Evolutionary conservation across 1,140 invertebrate species (phyloP), one percentile per base, ranked within the genome.

Genomic region (Wiebesia pumilae): DNA sequence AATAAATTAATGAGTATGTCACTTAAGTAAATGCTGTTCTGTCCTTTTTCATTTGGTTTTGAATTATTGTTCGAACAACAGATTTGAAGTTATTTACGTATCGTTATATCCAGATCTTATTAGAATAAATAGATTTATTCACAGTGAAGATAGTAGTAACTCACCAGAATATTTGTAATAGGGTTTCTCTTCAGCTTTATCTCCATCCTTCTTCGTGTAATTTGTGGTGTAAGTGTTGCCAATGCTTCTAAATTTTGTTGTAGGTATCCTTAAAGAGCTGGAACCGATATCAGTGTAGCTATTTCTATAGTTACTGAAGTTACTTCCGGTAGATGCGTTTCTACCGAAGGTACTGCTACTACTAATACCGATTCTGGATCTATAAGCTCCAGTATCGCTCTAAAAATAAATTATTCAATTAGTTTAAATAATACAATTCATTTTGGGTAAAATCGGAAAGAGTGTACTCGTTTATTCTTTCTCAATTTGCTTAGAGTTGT

Each of bases 91-190:
- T n/a, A n/a, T n/a, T n/a, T n/a, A n/a, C n/a, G n/a, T n/a, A n/a
- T n/a, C n/a, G n/a, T n/a, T n/a, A n/a, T n/a, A n/a, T n/a, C n/a
- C n/a, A n/a, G n/a, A n/a, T n/a, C n/a, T n/a, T n/a, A n/a, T n/a
- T n/a, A n/a, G n/a, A n/a, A n/a, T n/a, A n/a, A n/a, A n/a, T n/a
- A n/a, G n/a, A n/a, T n/a, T n/a, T n/a, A n/a, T n/a, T 27, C 24
- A 62, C 9, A 30, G 38, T 9, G 47, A 84, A 24, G 27, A 24
- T 27, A 62, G 3, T 27, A 27, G 27, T 62, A 58, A 87, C 92
- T 91, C 69, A 93, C 92, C 86, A 67, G 90, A 89, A 89, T 90
- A 93, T 89, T 93, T 93, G 54, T 91, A 91, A 43, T 86, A 79
- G 78, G 90, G 81, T 88, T 93, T 93, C 85, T 93, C 93, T 6